Evolutionary conservation across 1,140 invertebrate species (phyloP).

Genomic region (Parapsyche elsis): DNA sequence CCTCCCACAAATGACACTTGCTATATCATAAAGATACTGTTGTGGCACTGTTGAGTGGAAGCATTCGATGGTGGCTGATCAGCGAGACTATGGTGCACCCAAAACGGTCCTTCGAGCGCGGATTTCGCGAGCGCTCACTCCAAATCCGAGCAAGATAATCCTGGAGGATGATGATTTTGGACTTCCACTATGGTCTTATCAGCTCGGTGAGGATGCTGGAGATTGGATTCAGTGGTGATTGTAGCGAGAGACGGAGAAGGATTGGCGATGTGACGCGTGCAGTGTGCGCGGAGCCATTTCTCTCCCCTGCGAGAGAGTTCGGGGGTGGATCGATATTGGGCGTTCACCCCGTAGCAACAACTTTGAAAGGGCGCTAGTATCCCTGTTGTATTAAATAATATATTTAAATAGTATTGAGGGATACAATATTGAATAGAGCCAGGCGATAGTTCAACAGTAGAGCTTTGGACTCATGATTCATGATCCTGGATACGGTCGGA

Average conservation of each 20-base stretch:
- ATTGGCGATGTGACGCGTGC: constrained; percentile 22
- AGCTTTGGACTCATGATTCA: no score
- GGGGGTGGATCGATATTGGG: constrained; percentile 54
- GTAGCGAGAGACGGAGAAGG: background rate
- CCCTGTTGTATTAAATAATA: background rate
- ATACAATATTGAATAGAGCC: no score
- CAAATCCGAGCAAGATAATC: no score
- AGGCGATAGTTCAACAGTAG: no score
- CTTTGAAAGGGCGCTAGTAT: constrained; percentile 40
- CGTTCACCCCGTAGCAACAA: constrained; percentile 37
- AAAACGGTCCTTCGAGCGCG: background rate
- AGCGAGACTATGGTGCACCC: background rate
- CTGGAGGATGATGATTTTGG: no score
- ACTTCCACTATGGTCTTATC: no score
- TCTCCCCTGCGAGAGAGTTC: constrained; percentile 32
- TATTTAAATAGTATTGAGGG: no score
- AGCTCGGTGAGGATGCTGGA: no score
- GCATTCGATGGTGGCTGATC: constrained; percentile 24
- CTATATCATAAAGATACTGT: constrained; percentile 42
- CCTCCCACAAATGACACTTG: constrained; percentile 33
- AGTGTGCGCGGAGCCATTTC: constrained; percentile 45
- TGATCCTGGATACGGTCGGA: no score
- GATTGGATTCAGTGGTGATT: background rate
- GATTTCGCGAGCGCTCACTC: background rate
- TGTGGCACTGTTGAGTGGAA: constrained; percentile 22